Base-by-base conservation (phyloP, 2,888 invertebrate genomes). In the Sialis lutaria region DNA sequence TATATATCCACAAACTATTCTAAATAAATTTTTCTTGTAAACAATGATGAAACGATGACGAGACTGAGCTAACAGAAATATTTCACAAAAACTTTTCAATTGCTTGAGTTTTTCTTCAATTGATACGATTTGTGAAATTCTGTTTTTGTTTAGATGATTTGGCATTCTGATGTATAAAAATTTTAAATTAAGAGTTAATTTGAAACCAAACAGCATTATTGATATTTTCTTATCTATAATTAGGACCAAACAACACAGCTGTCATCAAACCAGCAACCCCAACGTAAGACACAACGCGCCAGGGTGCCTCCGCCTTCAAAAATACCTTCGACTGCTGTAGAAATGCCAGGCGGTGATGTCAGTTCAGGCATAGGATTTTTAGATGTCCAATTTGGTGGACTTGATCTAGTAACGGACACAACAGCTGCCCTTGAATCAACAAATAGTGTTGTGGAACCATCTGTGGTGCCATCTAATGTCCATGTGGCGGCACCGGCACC, bases 261-360 rank as follows among this genome's bases (percentile, higher is more conserved):
- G 8, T 52, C 51, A 47, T 54, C 57, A 30, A 2, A 22, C 22
- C 62, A 68, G 40, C 60, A 67, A 45, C 67, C 66, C 35, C 67
- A 71, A 49, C 62, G 79, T 58, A 77, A 75, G 56, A 77, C 73
- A 47, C 81, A 77, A 60, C 64, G 84, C 49, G 81, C 84, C 32
- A 67, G 86, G 53, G 75, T 87, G 49, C 88, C 88, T 22, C 88
- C 88, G 32, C 87, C 88, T 6, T 87, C 87, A 39, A 89, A 86
- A 83, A 96, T 96, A 59, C 95, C 93, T 40, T 75, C 88, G 46
- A 83, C 82, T 48, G 93, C 95, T 22, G 95, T 96, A 37, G 95
- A 95, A 68, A 95, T 95, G 95, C 95, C 95, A 1, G 92, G 88
- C 52, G 92, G 88, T 52, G 90, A 90, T 57, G 72, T 82, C 49